Base-by-base conservation (phyloP, 2,888 invertebrate genomes). In the Caradrina clavipalpis region DNA sequence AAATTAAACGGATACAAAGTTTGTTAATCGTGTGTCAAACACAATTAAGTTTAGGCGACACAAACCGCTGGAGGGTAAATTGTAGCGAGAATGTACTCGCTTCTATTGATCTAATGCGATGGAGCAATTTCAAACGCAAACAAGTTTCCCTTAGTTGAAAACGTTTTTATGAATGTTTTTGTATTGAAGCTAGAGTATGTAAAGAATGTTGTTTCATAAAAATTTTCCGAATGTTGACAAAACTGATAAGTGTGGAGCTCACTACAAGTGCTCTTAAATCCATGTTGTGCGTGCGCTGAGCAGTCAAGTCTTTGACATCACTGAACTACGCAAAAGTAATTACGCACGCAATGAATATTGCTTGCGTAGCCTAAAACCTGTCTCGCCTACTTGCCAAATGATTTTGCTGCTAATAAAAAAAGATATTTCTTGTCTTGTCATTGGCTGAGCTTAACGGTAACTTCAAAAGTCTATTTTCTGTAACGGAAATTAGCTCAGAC, bases 21-120 rank as follows among this genome's bases (percentile, higher is more conserved):
- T 69, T 70, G 63, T 70, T 70, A 70, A 75, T 78, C 60, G 61
- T 69, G 78, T 78, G 79, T 78, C 75, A 78, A 77, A 74, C 79
- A 70, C 50, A 75, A 78, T 78, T 78, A 78, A 66, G 70, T 78
- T 69, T 47, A 47, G 75, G 58, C 45, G 64, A 49, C 69, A 22
- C 59, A 50, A 47, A 68, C 57, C 62, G 62, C 62, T 50, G 21
- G 62, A 56, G 75, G 78, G 62, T 47, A 54, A 59, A 65, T 22
- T 65, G 58, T 55, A 45, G 26, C 51, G 55, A 39, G 51, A 60
- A 56, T 54, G 21, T 54, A 51, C 39, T 35, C 55, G 6, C 10
- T 51, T 15, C 50, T 66, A 77, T 77, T 70, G 65, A 77, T 77
- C 74, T 69, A 50, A 56, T 60, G 58, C 51, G 59, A 74, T 74